Evolutionary conservation across 2,888 invertebrate species (phyloP).

Genomic region (Athalia circularis): DNA sequence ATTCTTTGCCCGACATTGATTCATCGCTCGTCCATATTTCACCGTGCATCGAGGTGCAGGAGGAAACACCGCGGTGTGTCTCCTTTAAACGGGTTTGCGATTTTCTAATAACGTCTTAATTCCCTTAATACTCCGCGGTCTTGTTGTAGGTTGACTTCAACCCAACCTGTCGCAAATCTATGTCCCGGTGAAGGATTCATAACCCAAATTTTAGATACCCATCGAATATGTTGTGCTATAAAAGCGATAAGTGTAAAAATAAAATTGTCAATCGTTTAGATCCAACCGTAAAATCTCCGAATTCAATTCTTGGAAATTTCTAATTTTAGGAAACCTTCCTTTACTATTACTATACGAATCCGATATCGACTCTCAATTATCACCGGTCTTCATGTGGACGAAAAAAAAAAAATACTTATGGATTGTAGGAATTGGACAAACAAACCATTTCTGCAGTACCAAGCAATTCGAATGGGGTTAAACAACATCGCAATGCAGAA

Average conservation of each 20-base stretch:
- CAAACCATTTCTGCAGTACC: not conserved
- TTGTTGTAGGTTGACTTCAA: conserved; percentile 17
- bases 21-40: conserved; percentile 33
- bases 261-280: not conserved
- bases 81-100: conserved; percentile 34
- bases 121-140: conserved; percentile 22
- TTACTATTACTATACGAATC: too few relatives aligned
- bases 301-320: too few relatives aligned
- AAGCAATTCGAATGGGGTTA: not conserved
- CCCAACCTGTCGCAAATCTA: conserved; percentile 3
- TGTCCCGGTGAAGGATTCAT: not conserved
- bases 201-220: not conserved
- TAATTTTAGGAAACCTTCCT: too few relatives aligned
- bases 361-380: too few relatives aligned
- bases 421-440: conserved; percentile 15
- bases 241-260: not conserved
- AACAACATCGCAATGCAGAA: conserved; percentile 6
- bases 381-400: too few relatives aligned
- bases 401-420: too few relatives aligned
- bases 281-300: too few relatives aligned
- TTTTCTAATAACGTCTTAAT: conserved; percentile 37
- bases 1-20: conserved; percentile 35
- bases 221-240: too few relatives aligned
- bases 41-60: not conserved
- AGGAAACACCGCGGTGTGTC: conserved; percentile 22